Base-by-base conservation (phyloP, 2,888 invertebrate genomes). In the Tromatobia lineatoria region DNA sequence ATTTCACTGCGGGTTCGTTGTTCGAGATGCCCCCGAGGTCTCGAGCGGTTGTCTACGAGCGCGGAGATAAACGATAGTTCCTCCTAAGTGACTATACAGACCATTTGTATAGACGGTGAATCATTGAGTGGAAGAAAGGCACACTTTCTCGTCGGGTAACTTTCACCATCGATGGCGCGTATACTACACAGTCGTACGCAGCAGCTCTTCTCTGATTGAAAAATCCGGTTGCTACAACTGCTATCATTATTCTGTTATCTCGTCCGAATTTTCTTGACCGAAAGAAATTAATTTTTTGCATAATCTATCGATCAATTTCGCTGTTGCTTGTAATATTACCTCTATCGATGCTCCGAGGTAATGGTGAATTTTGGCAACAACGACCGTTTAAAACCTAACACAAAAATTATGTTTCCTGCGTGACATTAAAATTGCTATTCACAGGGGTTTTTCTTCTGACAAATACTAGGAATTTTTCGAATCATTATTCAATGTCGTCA, bases 131-230 rank as follows among this genome's bases (percentile, higher is more conserved):
- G 85, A 93, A 92, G 92, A 92, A 92, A 93, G 93, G 91, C 92
- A 90, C 91, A 92, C 93, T 93, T 93, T 93, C 93, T 92, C 93
- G 92, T 85, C 88, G 89, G 87, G 89, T 90, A 91, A 93, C 93
- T 93, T 93, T 93, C 93, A 93, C 93, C 93, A 89, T 93, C 93
- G 92, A 93, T 93, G 90, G 91, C 86, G 83, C 87, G 86, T 85
- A 87, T 87, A 83, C 47, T 42, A 69, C 59, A 47, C 47, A 50
- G 25, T 7, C 45, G 52, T 64, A 54, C 34, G 47, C 29, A 78
- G 86, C 87, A 88, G n/a, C n/a, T n/a, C 80, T 76, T 75, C 86
- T 85, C 81, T 87, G 86, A 87, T 89, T 88, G 87, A 91, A 91
- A 90, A 47, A 89, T 89, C 88, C 88, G 87, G 88, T 89, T 89